Percentiles rank a stretch among this genome's conserved stretches.
These are phyloP conservation scores for Alloscopus bannaensis DNA, from an alignment of 2,888 invertebrate genomes.

Conservation along the genomic window DNA sequence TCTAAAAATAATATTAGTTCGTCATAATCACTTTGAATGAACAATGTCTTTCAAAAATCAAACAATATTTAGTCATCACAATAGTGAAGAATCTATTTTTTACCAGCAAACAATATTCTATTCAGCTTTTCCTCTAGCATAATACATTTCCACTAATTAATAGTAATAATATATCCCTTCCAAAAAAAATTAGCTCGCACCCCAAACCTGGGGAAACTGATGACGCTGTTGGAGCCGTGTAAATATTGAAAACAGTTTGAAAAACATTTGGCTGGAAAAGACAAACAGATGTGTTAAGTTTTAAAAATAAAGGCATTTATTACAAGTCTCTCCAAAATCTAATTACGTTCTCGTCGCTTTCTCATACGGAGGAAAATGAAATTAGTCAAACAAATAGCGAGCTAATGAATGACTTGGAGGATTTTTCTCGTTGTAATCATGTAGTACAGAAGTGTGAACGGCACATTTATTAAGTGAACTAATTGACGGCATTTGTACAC, in stretches of 20 bases:
- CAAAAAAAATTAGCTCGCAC: too few species aligned
- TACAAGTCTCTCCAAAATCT: background rate
- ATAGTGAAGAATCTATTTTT: too few species aligned
- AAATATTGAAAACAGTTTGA: conserved; percentile 9
- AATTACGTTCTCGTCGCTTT: background rate
- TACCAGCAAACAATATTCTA: too few species aligned
- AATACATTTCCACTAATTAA: too few species aligned
- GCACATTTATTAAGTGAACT: conserved; percentile 30
- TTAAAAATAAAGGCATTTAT: background rate
- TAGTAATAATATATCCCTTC: too few species aligned
- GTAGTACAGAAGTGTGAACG: conserved; percentile 26
- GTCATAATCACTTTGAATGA: too few species aligned
- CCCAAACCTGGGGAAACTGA: too few species aligned
- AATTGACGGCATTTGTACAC: conserved; percentile 12
- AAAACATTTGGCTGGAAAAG: conserved; percentile 64
- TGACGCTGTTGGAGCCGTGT: too few species aligned
- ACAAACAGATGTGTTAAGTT: conserved; percentile 62
- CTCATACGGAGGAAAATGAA: conserved; percentile 37
- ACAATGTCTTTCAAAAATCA: too few species aligned
- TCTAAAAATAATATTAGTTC: too few species aligned
- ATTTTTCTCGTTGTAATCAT: conserved; percentile 22
- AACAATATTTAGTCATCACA: too few species aligned
- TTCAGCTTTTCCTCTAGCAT: too few species aligned
- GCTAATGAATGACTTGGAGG: conserved; percentile 4
- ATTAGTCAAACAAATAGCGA: conserved; percentile 17